Evolutionary conservation across 2,113 vertebrate genomes (phyloP).

Genomic region (Halcyon senegalensis): DNA sequence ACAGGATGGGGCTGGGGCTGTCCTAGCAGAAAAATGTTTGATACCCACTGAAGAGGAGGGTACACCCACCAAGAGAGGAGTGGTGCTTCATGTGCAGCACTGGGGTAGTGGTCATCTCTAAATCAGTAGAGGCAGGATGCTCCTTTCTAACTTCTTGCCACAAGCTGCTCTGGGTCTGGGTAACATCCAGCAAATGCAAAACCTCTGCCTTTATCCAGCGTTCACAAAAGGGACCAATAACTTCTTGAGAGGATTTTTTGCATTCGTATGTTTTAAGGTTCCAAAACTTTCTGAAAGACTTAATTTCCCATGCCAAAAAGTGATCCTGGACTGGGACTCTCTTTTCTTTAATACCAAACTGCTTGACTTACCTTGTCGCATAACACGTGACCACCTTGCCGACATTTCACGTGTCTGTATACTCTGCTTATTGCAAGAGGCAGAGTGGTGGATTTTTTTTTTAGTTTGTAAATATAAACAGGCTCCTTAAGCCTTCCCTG

Average conservation of each 20-base stretch:
- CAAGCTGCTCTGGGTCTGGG: neutral
- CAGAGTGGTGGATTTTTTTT: neutral
- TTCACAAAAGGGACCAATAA: neutral
- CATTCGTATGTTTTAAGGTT: neutral
- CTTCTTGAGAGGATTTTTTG: neutral
- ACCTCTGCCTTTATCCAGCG: neutral
- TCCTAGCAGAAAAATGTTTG: neutral
- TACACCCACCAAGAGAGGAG: neutral
- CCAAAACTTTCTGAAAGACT: neutral
- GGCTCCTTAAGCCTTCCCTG: neutral
- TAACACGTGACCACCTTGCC: fast-evolving
- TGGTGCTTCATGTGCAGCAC: neutral
- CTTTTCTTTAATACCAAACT: neutral
- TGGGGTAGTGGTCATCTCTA: neutral
- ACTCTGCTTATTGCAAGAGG: neutral
- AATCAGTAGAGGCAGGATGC: neutral
- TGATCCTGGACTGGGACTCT: neutral
- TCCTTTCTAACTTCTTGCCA: neutral
- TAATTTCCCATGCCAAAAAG: neutral
- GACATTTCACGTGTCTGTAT: neutral
- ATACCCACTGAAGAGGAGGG: neutral
- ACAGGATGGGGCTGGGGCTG: neutral
- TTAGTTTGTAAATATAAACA: neutral
- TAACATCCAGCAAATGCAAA: neutral
- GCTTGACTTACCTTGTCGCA: neutral